Conservation (phyloP, 2,888 invertebrate genomes). For the Rotaria macrura region DNA sequence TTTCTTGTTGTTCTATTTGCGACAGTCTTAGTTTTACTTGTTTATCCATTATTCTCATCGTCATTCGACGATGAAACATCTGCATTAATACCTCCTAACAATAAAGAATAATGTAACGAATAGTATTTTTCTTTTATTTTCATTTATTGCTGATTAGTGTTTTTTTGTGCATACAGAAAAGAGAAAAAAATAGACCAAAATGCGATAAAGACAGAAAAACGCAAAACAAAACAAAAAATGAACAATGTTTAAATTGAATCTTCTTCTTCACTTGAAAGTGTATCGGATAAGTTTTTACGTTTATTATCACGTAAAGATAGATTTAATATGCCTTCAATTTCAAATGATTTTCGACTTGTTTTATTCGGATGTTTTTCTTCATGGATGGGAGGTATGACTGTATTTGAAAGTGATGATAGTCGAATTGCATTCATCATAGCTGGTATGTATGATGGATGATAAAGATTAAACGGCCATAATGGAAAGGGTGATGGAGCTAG, state of each 20-base stretch:
- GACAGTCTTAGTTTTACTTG: not conserved
- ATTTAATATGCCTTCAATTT: not conserved
- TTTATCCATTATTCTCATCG: not conserved
- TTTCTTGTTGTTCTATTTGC: not conserved
- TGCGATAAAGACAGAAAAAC: too few relatives aligned
- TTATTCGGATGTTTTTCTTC: not conserved
- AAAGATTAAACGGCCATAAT: not conserved
- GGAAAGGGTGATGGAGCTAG: not conserved
- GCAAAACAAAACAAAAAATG: not conserved
- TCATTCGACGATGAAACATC: not conserved
- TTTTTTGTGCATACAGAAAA: not conserved
- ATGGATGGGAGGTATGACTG: not conserved
- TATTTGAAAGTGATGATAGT: not conserved
- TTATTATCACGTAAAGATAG: not conserved
- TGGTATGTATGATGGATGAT: not conserved
- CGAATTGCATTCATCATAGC: conserved; percentile 7
- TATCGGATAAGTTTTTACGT: not conserved
- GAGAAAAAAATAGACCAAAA: not conserved
- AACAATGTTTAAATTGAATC: not conserved
- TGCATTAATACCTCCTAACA: not conserved
- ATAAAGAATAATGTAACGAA: not conserved
- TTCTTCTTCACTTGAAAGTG: not conserved
- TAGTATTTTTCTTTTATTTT: too few relatives aligned
- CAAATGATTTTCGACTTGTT: not conserved
- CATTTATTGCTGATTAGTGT: not conserved